Conservation (phyloP, 2,888 invertebrate species). For the Napeogenes inachia region DNA sequence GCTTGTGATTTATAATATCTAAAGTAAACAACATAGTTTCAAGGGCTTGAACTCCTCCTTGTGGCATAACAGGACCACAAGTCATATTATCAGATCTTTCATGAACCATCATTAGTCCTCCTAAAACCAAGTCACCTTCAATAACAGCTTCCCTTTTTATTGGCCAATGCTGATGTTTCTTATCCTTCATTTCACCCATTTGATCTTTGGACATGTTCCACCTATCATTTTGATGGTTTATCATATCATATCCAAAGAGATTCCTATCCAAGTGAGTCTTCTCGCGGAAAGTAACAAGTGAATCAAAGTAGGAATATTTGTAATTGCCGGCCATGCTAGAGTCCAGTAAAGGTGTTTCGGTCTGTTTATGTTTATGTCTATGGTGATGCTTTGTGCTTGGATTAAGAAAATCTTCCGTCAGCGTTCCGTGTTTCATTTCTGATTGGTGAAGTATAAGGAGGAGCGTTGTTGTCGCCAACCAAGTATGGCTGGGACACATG, state of each 20-base stretch:
- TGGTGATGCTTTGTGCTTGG: constrained; percentile 52
- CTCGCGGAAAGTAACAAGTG: constrained; percentile 42
- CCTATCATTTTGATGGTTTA: constrained; percentile 49
- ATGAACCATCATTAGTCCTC: constrained; percentile 96
- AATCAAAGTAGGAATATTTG: constrained; percentile 35
- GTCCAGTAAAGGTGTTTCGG: constrained; percentile 34
- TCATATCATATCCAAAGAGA: constrained; percentile 37
- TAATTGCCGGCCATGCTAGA: constrained; percentile 39
- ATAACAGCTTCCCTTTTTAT: constrained; percentile 91
- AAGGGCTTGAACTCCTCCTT: constrained; percentile 91
- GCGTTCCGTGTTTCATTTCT: constrained; percentile 52
- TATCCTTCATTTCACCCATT: constrained; percentile 54
- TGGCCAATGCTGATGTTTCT: constrained; percentile 81
- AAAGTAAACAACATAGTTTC: constrained; percentile 95
- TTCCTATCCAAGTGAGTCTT: constrained; percentile 44
- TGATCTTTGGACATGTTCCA: constrained; percentile 61
- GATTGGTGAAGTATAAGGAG: constrained; percentile 49
- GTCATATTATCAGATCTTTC: constrained; percentile 91
- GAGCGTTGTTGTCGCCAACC: constrained; percentile 59
- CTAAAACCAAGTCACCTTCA: constrained; percentile 91
- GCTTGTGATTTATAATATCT: constrained; percentile 84
- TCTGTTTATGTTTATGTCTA: constrained; percentile 59
- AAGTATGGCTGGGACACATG: constrained; percentile 59
- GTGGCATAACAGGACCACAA: constrained; percentile 96
- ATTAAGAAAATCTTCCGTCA: constrained; percentile 39